A percentile compares a stretch with the other conserved stretches of the same genome.
These are phyloP conservation scores for Lasioglossum figueresi DNA, from an alignment of 2,888 invertebrate species.

Conservation along the genomic window DNA sequence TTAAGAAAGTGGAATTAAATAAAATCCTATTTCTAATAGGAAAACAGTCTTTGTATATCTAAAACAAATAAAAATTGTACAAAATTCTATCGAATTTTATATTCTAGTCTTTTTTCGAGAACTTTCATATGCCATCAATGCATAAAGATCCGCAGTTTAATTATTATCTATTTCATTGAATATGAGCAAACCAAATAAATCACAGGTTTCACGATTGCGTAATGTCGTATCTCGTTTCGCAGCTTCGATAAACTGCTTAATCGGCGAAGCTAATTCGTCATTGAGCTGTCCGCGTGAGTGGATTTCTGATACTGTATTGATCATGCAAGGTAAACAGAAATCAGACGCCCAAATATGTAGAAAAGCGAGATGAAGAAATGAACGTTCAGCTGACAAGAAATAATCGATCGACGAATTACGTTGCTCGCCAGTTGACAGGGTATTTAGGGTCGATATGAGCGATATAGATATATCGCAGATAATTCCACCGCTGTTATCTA, in stretches of 20 bases:
- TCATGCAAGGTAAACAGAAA: not conserved
- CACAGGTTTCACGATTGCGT: not conserved
- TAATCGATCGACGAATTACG: slow-evolving; percentile 16
- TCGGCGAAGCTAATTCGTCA: not conserved
- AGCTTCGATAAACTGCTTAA: not conserved
- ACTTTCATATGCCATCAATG: no score
- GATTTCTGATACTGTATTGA: not conserved
- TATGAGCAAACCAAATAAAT: not conserved
- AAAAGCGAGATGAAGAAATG: not conserved
- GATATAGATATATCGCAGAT: slow-evolving; percentile 16
- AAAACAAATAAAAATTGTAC: no score
- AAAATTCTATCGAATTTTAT: no score
- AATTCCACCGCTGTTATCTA: not conserved
- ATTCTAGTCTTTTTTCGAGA: no score
- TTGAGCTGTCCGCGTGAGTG: not conserved
- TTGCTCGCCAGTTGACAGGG: not conserved
- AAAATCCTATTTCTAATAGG: no score
- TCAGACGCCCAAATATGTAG: not conserved
- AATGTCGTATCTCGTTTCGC: not conserved
- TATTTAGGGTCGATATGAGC: not conserved
- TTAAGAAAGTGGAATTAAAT: no score
- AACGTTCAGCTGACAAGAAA: not conserved
- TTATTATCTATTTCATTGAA: not conserved
- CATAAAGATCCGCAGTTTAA: not conserved
- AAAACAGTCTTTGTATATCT: no score